Evolutionary conservation across 1,140 invertebrate species (phyloP).

Genomic region (Drosophila oshimai): DNA sequence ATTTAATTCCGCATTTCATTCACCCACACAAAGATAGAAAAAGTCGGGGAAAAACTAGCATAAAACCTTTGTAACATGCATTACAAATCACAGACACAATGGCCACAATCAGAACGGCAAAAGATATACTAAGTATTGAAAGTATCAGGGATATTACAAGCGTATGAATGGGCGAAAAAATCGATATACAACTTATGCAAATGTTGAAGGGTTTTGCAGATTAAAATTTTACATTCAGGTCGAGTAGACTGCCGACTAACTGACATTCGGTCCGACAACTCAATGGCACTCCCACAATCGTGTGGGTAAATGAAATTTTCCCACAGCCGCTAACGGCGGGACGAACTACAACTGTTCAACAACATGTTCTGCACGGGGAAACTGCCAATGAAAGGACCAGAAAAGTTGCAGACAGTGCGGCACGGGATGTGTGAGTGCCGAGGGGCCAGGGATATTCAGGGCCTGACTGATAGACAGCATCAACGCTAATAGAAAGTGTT

Average conservation of each 20-base stretch:
- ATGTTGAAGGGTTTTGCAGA: conserved; percentile 72
- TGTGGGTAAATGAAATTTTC: conserved; percentile 41
- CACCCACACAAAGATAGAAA: background rate
- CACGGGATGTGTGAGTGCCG: background rate
- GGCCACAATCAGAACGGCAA: conserved; percentile 14
- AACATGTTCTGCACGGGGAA: conserved; percentile 44
- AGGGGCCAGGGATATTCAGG: background rate
- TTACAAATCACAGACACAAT: conserved; percentile 30
- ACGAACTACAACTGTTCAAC: conserved; percentile 56
- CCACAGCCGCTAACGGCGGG: conserved; percentile 34
- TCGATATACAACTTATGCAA: conserved; percentile 67
- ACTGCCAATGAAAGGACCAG: conserved; percentile 39
- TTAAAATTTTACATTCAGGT: conserved; percentile 77
- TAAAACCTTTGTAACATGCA: conserved; percentile 19
- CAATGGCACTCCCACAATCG: conserved; percentile 27
- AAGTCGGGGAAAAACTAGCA: background rate
- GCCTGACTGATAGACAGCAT: conserved; percentile 36
- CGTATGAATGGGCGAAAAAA: conserved; percentile 23
- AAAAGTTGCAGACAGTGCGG: conserved; percentile 4
- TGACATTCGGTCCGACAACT: conserved; percentile 40
- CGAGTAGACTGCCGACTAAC: conserved; percentile 49
- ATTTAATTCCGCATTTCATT: background rate
- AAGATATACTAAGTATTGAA: conserved; percentile 14
- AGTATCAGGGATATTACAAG: conserved; percentile 13
- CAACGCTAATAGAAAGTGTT: conserved; percentile 71